These are phyloP conservation scores for Alcis repandata DNA, from an alignment of 2,888 invertebrate genomes.

Conservation along the genomic window DNA sequence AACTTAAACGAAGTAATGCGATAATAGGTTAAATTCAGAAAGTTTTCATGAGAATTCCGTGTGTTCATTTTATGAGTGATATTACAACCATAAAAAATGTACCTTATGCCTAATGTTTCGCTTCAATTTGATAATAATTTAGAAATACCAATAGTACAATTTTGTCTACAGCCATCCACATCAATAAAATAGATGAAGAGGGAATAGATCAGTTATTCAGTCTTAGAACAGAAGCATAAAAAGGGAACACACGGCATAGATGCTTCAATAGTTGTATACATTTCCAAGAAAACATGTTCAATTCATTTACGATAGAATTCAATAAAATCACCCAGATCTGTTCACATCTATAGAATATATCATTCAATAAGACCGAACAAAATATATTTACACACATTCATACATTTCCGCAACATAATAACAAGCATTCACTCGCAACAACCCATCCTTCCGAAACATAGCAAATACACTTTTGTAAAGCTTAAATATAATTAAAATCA, in stretches of 20 bases:
- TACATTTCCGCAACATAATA: slow-evolving; percentile 61
- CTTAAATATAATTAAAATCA: slow-evolving; percentile 83
- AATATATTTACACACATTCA: slow-evolving; percentile 30
- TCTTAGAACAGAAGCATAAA: slow-evolving; percentile 5
- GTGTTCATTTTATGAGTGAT: slow-evolving; percentile 11
- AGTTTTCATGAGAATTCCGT: slow-evolving; percentile 3
- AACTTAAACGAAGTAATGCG: slow-evolving; percentile 16
- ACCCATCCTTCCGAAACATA: slow-evolving; percentile 66
- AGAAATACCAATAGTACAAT: neutral
- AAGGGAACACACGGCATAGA: slow-evolving; percentile 21
- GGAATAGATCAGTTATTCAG: slow-evolving; percentile 7
- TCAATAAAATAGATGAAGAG: neutral
- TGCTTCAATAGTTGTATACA: slow-evolving; percentile 5
- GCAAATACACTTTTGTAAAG: slow-evolving; percentile 83
- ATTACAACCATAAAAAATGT: slow-evolving; percentile 5
- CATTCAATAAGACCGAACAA: slow-evolving; percentile 16
- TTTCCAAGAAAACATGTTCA: slow-evolving; percentile 20
- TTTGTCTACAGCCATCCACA: neutral
- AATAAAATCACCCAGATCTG: neutral
- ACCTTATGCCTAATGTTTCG: neutral
- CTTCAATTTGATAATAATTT: neutral
- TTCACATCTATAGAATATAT: slow-evolving; percentile 13
- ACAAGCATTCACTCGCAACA: slow-evolving; percentile 66
- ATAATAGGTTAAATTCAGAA: neutral
- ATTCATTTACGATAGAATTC: slow-evolving; percentile 11